Conservation (phyloP, 2,797 vertebrate species). For the Coranthus polyacanthus region DNA sequence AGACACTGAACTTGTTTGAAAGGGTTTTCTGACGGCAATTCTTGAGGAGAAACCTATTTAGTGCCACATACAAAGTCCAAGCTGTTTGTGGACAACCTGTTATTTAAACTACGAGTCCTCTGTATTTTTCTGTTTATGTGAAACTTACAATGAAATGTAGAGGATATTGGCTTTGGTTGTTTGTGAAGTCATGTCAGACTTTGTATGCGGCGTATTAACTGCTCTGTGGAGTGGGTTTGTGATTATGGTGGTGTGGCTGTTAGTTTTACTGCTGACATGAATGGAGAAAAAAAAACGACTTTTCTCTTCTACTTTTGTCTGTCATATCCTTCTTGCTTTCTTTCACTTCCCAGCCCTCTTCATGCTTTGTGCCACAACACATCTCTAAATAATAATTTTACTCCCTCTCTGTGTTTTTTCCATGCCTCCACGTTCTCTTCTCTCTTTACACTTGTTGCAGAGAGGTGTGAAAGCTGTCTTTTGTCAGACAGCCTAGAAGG, state of each 20-base stretch:
- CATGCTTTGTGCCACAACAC: conserved; percentile 2
- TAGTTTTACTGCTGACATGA: conserved; percentile 29
- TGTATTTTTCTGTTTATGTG: no score
- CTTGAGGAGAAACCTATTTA: no score
- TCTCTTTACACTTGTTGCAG: conserved; percentile 28
- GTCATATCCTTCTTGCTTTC: not conserved
- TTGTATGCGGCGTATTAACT: not conserved
- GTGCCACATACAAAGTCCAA: no score
- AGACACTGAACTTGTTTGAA: no score
- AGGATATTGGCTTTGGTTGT: no score
- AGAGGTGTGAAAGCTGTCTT: conserved; percentile 34
- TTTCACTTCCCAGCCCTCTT: not conserved
- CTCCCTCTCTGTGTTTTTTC: not conserved
- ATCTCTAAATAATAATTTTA: conserved; percentile 1
- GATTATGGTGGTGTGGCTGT: conserved; percentile 47
- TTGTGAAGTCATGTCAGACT: conserved; percentile 5
- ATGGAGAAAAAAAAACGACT: conserved; percentile 18
- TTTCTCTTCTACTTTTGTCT: not conserved
- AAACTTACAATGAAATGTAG: no score
- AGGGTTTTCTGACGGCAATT: no score
- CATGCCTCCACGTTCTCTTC: conserved; percentile 4
- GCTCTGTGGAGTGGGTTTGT: conserved; percentile 26
- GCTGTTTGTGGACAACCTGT: no score
- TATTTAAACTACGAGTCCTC: no score
- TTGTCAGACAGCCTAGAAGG: conserved; percentile 2